Evolutionary conservation across 2,797 vertebrate genomes (phyloP), one percentile per base, ranked within the genome.

Genomic region (Leptatherina wallacei): DNA sequence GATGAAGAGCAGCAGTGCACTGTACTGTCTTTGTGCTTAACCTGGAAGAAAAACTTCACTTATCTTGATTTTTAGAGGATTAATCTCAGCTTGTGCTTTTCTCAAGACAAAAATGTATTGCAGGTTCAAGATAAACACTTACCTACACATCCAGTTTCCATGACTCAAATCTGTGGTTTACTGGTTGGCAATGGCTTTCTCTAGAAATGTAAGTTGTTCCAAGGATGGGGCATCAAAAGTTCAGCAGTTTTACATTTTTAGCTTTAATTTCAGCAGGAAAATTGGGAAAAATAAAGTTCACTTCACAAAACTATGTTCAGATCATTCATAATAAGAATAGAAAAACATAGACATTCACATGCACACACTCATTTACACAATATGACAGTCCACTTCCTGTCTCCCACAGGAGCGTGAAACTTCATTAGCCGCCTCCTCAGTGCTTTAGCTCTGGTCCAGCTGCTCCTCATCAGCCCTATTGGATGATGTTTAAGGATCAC

Each of bases 351-450:
- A 69, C 57, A 22, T 61, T 61, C 52, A 70, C 8, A 4, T 36
- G 63, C 36, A 51, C 49, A 14, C 30, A 38, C 38, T 56, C 22
- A 40, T 16, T 58, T 66, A 63, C 71, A 59, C 44, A 51, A 51
- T 49, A 20, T 64, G 61, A 74, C 72, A 75, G 79, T 77, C 66
- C 20, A 77, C 86, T 87, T 86, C 85, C 81, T 84, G 77, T 71
- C 83, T 89, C 61, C 18, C 65, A 82, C 58, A 64, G 64, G 59
- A 76, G 83, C 85, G 82, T 83, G 78, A 88, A 88, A 85, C 85
- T 78, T 81, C 80, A 87, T 90, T 88, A 92, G 68, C 73, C 61
- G 77, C 57, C 70, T 81, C 59, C 76, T 75, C 62, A 24, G 56
- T 66, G 75, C 72, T 73, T 73, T 64, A 60, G 73, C 47, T 30